Conservation (phyloP, 1,140 invertebrate genomes). For the Cydia strobilella region DNA sequence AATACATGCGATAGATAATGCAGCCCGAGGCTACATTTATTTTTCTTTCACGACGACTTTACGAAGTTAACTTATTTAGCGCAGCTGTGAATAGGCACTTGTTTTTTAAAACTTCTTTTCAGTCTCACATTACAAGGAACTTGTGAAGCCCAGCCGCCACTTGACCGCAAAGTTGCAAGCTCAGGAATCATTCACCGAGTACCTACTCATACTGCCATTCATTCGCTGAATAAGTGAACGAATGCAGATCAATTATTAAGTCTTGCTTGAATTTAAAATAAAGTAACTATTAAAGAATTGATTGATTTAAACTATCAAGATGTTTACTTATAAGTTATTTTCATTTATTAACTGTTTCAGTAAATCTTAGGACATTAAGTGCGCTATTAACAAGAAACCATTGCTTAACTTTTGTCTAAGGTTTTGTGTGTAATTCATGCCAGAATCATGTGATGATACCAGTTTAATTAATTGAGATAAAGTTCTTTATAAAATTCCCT, state of each 20-base stretch:
- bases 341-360: no score
- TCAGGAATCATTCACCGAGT: constrained; percentile 11
- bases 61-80: not conserved
- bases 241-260: not conserved
- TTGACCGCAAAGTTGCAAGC: constrained; percentile 15
- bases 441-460: no score
- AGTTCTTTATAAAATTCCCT: no score
- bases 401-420: no score
- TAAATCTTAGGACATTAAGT: no score
- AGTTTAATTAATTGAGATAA: no score
- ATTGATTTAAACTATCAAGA: no score
- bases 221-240: constrained; percentile 12
- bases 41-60: not conserved
- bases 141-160: not conserved
- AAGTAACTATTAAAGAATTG: not conserved
- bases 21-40: no score
- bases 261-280: not conserved
- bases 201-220: constrained; percentile 8
- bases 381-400: no score
- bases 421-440: no score
- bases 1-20: no score
- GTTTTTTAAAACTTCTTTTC: constrained; percentile 6
- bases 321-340: no score
- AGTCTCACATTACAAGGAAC: constrained; percentile 9
- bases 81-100: not conserved